Evolutionary conservation across 1,140 invertebrate species (phyloP), one percentile per base, ranked within the genome.

Genomic region (Magallana gigas): DNA sequence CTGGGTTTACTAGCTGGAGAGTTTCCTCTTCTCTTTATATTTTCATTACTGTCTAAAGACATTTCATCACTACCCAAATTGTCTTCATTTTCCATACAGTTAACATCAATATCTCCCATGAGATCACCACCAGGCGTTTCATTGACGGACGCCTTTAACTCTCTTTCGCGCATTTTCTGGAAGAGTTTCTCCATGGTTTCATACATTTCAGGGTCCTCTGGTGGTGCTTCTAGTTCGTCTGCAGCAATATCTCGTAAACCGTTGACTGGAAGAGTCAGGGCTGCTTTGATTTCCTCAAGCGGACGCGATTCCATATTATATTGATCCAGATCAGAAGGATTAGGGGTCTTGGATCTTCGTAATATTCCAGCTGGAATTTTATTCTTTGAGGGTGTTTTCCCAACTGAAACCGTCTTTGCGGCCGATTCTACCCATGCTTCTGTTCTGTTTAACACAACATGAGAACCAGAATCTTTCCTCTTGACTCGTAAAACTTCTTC

Each of bases 151-250:
- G 91, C 91, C 80, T 90, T 89, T 11, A 94, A 88, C 85, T 94
- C 93, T 85, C 91, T 92, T 84, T 93, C 91, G 18, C 91, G 85
- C 59, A 92, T 90, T 84, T 92, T 90, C 84, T 92, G 89, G 87
- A 94, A 94, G 29, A 94, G 76, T 87, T 90, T 89, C 84, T 94
- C 92, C 93, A 94, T 94, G 59, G 90, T 91, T 23, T 88, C 88
- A 82, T 91, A 94, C 90, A 91, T 91, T 90, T 93, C 92, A 3
- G 93, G 91, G 83, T 94, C 93, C 86, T 93, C 93, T 8, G 93
- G 91, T 1, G 92, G 92, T 9, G 93, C 91, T 48, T 92, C 91
- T 5, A 93, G 56, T n/a, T 71, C 68, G 11, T 83, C 84, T 3
- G 88, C 90, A 16, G 85, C 84, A 0, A 91, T 81, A 1, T 87